Conservation (phyloP, 2,113 vertebrate species). For the Plestiodon gilberti region DNA sequence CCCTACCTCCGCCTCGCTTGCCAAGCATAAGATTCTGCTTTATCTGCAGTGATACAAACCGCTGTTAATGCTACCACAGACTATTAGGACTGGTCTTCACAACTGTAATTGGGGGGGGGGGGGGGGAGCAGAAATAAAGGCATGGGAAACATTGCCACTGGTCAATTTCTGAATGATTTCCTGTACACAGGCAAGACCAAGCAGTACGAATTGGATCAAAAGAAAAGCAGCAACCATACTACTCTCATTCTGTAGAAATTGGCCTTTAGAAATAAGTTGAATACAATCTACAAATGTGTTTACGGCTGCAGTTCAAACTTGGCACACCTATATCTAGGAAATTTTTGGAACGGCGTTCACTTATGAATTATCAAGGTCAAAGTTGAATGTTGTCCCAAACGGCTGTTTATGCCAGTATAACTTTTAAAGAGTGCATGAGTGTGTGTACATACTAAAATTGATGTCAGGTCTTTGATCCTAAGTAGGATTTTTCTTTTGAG, state of each 20-base stretch:
- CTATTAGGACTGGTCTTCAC: background rate
- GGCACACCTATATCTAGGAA: background rate
- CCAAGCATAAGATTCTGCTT: background rate
- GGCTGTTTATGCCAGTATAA: background rate
- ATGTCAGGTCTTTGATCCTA: background rate
- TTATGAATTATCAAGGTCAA: background rate
- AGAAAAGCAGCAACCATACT: background rate
- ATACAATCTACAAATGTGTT: background rate
- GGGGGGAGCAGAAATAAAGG: no score
- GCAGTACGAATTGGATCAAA: background rate
- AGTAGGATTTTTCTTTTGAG: background rate
- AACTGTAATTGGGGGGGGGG: background rate
- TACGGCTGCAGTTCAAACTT: background rate
- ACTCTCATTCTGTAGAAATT: background rate
- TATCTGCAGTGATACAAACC: background rate
- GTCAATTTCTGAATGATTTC: background rate
- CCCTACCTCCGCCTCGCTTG: background rate
- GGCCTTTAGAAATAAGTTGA: background rate
- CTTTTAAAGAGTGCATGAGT: background rate
- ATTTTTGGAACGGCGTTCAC: background rate
- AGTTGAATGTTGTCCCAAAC: background rate
- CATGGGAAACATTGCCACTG: background rate
- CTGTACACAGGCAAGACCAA: background rate
- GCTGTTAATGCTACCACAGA: background rate
- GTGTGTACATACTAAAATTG: background rate